These are phyloP conservation scores for Synaphobranchus kaupii DNA, from an alignment of 2,797 vertebrate species.

Conservation along the genomic window DNA sequence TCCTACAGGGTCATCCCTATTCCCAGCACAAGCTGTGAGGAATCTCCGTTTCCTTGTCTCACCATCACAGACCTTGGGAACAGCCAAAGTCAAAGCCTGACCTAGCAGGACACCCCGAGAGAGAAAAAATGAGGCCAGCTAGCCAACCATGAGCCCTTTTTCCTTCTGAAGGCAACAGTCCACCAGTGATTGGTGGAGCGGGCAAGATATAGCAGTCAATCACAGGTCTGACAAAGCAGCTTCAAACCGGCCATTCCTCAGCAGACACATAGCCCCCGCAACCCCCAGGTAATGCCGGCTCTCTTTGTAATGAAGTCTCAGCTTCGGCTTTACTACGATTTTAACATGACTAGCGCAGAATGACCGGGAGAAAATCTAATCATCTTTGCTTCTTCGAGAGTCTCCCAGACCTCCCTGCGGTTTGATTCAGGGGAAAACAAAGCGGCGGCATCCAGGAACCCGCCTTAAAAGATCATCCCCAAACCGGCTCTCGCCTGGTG, in stretches of 20 bases:
- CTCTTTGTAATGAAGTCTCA: not conserved
- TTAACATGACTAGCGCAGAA: not conserved
- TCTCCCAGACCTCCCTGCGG: not conserved
- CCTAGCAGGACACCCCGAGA: not conserved
- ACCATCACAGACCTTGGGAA: not conserved
- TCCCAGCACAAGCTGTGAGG: not conserved
- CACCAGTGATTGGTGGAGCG: not conserved
- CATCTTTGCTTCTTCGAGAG: not conserved
- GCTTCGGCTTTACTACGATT: not conserved
- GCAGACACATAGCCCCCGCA: not conserved
- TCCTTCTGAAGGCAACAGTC: not conserved
- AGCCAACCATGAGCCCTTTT: not conserved
- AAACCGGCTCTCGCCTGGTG: not conserved
- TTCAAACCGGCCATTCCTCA: not conserved
- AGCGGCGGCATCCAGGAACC: not conserved
- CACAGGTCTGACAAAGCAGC: not conserved
- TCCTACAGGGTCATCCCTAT: not conserved
- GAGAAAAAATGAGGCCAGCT: not conserved
- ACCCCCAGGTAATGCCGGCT: not conserved
- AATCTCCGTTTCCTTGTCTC: not conserved
- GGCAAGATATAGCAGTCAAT: conserved; percentile 12
- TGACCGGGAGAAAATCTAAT: not conserved
- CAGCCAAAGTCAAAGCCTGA: not conserved
- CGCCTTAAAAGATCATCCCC: not conserved
- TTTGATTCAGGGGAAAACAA: not conserved